Base-by-base conservation (phyloP, 2,888 invertebrate species). In the Dryomyza anilis region DNA sequence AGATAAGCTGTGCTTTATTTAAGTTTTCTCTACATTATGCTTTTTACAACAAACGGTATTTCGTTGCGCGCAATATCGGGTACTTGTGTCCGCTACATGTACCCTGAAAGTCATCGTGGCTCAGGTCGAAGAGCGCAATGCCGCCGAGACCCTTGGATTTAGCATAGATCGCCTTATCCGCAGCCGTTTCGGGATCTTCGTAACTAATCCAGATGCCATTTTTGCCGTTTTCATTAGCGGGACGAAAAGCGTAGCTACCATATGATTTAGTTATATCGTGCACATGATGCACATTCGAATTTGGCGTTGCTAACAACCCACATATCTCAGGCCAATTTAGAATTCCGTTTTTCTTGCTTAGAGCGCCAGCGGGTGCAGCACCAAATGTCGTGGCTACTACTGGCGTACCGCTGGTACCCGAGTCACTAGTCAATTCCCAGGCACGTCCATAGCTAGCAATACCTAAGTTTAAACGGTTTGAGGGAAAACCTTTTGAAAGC, bases 161-260 rank as follows among this genome's bases (percentile, higher is more conserved):
- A 50, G 85, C 91, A 77, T 89, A 94, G 8, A 85, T 83, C 0
- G 92, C 93, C 80, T 94, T 94, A 76, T 89, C 89, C 39, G 89
- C 91, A 52, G 91, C 92, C 0, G 92, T 91, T 72, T 93, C 93
- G 0, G 92, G 89, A 78, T 94, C 93, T 73, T 94, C 93, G 78
- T 91, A 94, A 67, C 89, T 89, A 3, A 92, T 89, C 94, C 94
- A 94, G n/a, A 93, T 79, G 5, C 94, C 94, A n/a, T 87, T 85
- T 0, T 87, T 88, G 64, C 85, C 87, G 46, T 87, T 86, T 56
- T 87, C 86, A 63, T 88, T 87, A 63, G 91, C 90, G 0, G 89
- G 79, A 65, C 90, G 89, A 86, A 87, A 93, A 0, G 91, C 93
- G 78, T 93, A 94, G 14, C 89, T 88, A 57, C 93, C 92, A 68